Evolutionary conservation across 2,113 vertebrate species (phyloP).

Genomic region (Apteryx mantelli): DNA sequence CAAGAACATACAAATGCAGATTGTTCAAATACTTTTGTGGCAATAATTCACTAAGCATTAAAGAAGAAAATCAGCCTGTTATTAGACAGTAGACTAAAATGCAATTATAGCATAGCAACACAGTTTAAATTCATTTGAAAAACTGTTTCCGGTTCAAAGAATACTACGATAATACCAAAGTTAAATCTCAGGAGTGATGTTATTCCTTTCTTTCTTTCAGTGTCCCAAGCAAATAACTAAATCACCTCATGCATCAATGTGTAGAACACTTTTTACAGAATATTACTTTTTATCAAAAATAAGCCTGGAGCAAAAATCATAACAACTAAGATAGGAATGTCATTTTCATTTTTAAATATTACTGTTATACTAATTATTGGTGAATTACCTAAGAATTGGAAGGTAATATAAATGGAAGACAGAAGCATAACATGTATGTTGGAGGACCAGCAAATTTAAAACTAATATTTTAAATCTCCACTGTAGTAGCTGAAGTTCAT

Average conservation of each 20-base stretch:
- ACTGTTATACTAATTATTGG: not conserved
- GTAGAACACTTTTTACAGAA: not conserved
- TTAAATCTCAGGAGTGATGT: not conserved
- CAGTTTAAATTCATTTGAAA: not conserved
- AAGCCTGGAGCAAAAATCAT: not conserved
- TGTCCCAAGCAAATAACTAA: not conserved
- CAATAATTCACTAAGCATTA: slow-evolving; percentile 1
- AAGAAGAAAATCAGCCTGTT: not conserved
- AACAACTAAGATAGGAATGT: not conserved
- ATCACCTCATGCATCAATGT: not conserved
- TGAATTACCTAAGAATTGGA: not conserved
- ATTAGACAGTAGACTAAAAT: not conserved
- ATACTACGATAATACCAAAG: slow-evolving; percentile 4
- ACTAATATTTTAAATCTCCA: not conserved
- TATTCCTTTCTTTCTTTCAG: not conserved
- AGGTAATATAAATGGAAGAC: not conserved
- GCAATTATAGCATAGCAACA: not conserved
- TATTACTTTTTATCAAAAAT: not conserved
- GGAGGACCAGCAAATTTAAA: not conserved
- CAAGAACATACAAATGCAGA: not conserved
- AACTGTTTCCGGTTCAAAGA: not conserved
- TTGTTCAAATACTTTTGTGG: slow-evolving; percentile 13
- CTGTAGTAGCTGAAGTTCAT: not conserved
- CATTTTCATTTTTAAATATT: not conserved
- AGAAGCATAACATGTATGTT: not conserved